Percentiles rank a stretch among this genome's conserved stretches.
Evolutionary conservation across 2,797 vertebrate species (phyloP).

Genomic region (Coreius guichenoti): DNA sequence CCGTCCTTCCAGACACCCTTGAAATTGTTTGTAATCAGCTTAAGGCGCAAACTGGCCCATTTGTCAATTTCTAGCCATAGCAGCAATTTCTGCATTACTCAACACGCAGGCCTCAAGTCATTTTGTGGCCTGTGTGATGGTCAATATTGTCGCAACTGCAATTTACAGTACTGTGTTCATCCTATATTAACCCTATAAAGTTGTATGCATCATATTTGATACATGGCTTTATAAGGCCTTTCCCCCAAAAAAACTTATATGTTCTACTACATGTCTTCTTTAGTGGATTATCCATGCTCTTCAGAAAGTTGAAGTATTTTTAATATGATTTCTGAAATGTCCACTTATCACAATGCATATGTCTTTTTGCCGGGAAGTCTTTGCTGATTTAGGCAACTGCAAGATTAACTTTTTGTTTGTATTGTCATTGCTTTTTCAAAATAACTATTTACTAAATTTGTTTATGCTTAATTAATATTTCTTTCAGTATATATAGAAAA

Average conservation of each 20-base stretch:
- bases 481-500: neutral
- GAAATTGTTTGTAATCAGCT: slow-evolving; percentile 14
- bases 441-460: neutral
- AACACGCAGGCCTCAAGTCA: neutral
- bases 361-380: neutral
- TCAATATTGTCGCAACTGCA: neutral
- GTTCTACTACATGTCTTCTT: neutral
- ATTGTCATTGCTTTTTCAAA: neutral
- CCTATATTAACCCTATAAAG: neutral
- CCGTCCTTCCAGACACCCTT: slow-evolving; percentile 13
- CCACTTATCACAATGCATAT: neutral
- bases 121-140: too few relatives aligned
- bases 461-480: neutral
- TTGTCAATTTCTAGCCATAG: neutral
- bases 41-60: neutral
- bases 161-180: neutral
- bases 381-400: too few relatives aligned
- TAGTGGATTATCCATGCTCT: neutral
- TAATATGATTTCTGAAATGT: neutral
- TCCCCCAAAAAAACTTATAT: neutral
- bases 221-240: neutral
- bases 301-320: neutral
- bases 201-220: neutral
- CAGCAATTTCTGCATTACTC: too few relatives aligned
- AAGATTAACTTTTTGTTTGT: too few relatives aligned